Conservation (phyloP, 2,888 invertebrate genomes). For the Athalia circularis region DNA sequence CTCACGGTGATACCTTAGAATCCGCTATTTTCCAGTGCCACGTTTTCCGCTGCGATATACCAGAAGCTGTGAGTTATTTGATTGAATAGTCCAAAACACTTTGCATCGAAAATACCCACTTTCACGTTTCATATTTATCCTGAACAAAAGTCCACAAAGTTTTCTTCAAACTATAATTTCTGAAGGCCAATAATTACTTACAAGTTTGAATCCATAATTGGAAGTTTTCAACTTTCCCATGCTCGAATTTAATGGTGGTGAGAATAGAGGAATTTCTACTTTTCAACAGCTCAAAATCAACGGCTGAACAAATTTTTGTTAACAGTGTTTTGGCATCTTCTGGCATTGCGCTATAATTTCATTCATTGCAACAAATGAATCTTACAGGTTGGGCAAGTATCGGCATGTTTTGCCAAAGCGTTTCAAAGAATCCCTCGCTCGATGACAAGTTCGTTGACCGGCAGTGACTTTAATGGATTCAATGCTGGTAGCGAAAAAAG, state of each 20-base stretch:
- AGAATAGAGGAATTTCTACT: not conserved
- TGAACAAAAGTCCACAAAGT: not conserved
- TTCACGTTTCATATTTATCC: not conserved
- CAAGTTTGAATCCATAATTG: too few species aligned
- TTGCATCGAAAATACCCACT: not conserved
- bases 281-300: too few species aligned
- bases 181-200: too few species aligned
- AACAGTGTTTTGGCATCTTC: too few species aligned
- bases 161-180: not conserved
- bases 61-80: conserved; percentile 86
- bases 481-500: conserved; percentile 78
- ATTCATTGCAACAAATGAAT: not conserved
- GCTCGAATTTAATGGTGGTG: not conserved
- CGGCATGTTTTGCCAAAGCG: conserved; percentile 92
- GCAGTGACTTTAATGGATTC: conserved; percentile 79
- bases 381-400: conserved; percentile 76
- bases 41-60: conserved; percentile 96
- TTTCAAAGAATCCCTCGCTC: conserved; percentile 92
- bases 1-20: conserved; percentile 92
- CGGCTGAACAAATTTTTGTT: too few species aligned
- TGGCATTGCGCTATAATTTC: not conserved
- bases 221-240: too few species aligned
- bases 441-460: conserved; percentile 84
- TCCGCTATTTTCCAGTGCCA: conserved; percentile 97
- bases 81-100: not conserved